Evolutionary conservation across 92 coral and sea anemone genomes (phyloP).

Genomic region (Chrysogorgia sp.): DNA sequence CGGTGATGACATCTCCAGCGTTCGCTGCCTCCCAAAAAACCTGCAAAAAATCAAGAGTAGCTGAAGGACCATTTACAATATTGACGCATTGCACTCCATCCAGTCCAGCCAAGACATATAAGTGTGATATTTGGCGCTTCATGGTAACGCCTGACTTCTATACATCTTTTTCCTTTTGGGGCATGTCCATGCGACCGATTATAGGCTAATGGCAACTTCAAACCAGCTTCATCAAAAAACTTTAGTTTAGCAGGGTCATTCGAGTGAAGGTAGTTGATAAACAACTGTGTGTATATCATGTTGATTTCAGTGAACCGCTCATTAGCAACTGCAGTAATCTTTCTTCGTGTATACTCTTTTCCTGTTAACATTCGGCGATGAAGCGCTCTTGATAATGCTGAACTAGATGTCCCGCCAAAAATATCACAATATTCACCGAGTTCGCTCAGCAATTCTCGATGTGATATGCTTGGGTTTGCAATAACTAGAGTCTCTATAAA

Average conservation of each 20-base stretch:
- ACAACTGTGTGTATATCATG: constrained; percentile 57
- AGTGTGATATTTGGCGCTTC: constrained; percentile 39
- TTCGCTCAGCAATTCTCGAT: constrained; percentile 25
- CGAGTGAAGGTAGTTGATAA: constrained; percentile 44
- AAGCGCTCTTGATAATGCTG: constrained; percentile 37
- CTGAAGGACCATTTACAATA: constrained; percentile 45
- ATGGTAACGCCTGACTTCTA: constrained; percentile 39
- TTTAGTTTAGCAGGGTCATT: constrained; percentile 44
- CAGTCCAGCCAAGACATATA: constrained; percentile 42
- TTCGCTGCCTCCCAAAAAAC: constrained; percentile 46
- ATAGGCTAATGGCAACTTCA: constrained; percentile 39
- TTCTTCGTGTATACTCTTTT: constrained; percentile 31
- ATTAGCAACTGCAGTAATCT: constrained; percentile 47
- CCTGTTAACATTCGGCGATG: constrained; percentile 44
- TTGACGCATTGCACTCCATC: constrained; percentile 47
- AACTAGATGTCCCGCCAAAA: constrained; percentile 13
- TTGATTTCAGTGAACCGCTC: constrained; percentile 36
- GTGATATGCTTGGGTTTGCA: constrained; percentile 14
- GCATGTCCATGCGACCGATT: constrained; percentile 39
- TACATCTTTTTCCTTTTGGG: constrained; percentile 46
- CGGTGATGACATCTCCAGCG: neutral
- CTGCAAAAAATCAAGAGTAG: constrained; percentile 41
- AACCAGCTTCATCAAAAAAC: constrained; percentile 58
- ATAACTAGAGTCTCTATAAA: constrained; percentile 40
- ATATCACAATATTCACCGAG: constrained; percentile 25